Evolutionary conservation across 2,888 invertebrate genomes (phyloP).

Genomic region (Drosophila dives): DNA sequence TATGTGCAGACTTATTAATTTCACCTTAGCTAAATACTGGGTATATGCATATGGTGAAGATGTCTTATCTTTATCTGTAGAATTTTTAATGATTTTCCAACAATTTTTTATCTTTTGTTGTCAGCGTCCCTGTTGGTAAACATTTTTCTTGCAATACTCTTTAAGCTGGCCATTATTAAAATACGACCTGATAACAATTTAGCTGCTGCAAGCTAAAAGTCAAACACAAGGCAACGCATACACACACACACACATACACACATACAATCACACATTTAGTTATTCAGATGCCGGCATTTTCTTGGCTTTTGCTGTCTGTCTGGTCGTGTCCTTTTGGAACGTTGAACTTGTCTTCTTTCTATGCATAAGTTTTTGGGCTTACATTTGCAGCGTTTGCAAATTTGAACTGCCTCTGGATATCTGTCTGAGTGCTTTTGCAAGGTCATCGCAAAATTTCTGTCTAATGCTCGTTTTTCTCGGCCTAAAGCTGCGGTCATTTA

Average conservation of each 20-base stretch:
- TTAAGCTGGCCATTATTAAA: constrained; percentile 81
- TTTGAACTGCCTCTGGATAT: constrained; percentile 50
- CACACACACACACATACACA: constrained; percentile 26
- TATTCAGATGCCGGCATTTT: constrained; percentile 49
- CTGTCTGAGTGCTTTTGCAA: constrained; percentile 64
- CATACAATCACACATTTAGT: constrained; percentile 22
- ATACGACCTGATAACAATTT: constrained; percentile 77
- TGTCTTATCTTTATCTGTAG: constrained; percentile 45
- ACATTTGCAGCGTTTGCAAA: constrained; percentile 54
- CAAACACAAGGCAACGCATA: constrained; percentile 62
- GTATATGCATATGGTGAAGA: constrained; percentile 36
- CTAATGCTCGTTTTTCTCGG: neutral
- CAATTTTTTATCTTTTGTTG: constrained; percentile 57
- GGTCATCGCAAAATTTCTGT: constrained; percentile 51
- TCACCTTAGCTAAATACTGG: constrained; percentile 63
- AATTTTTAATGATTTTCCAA: constrained; percentile 73
- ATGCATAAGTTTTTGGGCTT: constrained; percentile 47
- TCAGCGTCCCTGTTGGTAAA: constrained; percentile 72
- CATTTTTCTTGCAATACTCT: constrained; percentile 78
- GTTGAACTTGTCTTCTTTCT: constrained; percentile 64
- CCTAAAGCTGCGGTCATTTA: constrained; percentile 26
- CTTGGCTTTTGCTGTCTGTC: constrained; percentile 65
- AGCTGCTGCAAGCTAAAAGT: constrained; percentile 75
- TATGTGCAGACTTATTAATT: constrained; percentile 64
- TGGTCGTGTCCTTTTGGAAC: constrained; percentile 70